Conservation (phyloP, 2,888 invertebrate species). For the Listrodromus nycthemerus region DNA sequence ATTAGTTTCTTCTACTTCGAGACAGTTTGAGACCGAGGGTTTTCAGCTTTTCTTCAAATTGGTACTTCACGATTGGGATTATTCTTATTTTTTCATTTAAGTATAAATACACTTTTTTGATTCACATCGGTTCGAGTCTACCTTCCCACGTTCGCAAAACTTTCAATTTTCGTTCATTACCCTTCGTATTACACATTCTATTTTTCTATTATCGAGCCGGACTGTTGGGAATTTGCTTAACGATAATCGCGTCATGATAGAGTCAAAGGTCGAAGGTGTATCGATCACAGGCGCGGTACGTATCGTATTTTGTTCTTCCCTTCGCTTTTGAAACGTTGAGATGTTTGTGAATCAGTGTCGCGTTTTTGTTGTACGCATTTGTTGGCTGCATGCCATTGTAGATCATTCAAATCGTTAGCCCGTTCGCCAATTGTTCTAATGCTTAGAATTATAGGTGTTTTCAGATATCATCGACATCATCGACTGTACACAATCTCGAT, state of each 20-base stretch:
- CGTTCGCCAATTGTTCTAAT: not conserved
- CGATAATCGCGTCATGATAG: not conserved
- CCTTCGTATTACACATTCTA: too few species aligned
- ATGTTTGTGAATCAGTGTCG: too few species aligned
- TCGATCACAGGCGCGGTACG: not conserved
- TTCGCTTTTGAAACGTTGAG: too few species aligned
- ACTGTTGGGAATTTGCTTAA: slow-evolving; percentile 2
- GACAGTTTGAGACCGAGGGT: not conserved
- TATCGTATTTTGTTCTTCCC: too few species aligned
- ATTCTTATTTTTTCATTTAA: not conserved
- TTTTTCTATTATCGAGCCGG: not conserved
- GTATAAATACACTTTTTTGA: not conserved
- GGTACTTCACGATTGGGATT: not conserved
- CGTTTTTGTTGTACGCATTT: too few species aligned
- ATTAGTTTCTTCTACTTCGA: slow-evolving; percentile 1
- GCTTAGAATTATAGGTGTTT: not conserved
- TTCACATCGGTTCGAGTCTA: not conserved
- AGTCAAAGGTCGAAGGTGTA: not conserved
- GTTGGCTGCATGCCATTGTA: not conserved
- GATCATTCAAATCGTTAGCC: not conserved
- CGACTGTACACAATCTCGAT: too few species aligned
- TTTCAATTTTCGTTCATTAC: too few species aligned
- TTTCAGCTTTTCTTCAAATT: not conserved
- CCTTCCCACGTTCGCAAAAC: not conserved
- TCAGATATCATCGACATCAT: not conserved